Base-by-base conservation (phyloP, 1,140 invertebrate species). In the Aphelinus atriplicis region DNA sequence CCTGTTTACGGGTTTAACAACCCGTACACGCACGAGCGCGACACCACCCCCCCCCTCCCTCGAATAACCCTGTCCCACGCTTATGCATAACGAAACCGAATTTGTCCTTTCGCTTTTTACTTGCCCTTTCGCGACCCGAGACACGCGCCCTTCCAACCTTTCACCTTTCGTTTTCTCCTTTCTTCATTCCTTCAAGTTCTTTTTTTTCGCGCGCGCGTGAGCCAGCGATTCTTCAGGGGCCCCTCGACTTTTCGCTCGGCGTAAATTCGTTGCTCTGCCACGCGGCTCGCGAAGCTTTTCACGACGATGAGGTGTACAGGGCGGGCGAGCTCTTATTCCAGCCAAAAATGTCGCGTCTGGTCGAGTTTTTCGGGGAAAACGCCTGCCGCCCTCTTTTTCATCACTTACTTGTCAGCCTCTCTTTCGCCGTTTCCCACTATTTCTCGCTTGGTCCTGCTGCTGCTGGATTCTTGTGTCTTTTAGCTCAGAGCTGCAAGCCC, bases 201-300 rank as follows among this genome's bases (percentile, higher is more conserved):
- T 26, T 26, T 26, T 26, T 26, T 67, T 57, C 4, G 9, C n/a
- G 7, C 48, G 61, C n/a, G 62, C 61, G 2, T 6, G 61, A 56
- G 4, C 48, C 26, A 65, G 50, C 53, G 53, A 72, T 72, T 66
- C 71, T 61, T 67, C 61, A 53, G 63, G 67, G 67, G 55, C 56
- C 26, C 26, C 26, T 48, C 56, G 51, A 73, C 67, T 61, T 73
- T 61, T 73, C 48, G 56, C 55, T 50, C 48, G 46, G 45, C 46
- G 62, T 72, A 72, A 72, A 55, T 63, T 72, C 51, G n/a, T 72
- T 65, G 26, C 26, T 10, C 9, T 55, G 7, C 53, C 53, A 64
- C 57, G 61, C 65, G 61, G 55, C 3, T 7, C 26, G 65, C 51
- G 6, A 64, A 47, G 45, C 55, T 51, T 72, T 72, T 72, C 64